Evolutionary conservation across 2,888 invertebrate species (phyloP), one percentile per base, ranked within the genome.

Genomic region (Drosophila neonasuta): DNA sequence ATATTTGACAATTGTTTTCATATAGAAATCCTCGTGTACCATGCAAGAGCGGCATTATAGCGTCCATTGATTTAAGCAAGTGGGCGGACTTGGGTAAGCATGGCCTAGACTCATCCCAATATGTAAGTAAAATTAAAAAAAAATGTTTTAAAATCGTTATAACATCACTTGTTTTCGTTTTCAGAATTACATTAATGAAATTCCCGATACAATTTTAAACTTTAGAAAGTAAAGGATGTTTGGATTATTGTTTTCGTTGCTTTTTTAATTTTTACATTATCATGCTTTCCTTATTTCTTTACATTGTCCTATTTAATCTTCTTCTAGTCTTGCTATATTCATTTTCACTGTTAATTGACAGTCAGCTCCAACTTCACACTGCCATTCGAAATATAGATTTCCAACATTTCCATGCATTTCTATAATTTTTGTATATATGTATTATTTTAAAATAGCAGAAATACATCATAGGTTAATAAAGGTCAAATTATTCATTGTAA

Each of bases 1-100:
- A 30, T 5, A 7, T 9, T 8, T 57, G 20, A 45, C 0, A 34
- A 17, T 1, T 2, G 2, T 10, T 6, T 8, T 20, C 13, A 8
- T 92, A 91, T 90, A 97, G 97, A 81, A 97, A 97, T 91, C 97
- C 97, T n/a, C 93, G 97, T 83, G 97, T 97, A 73, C 96, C 97
- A 8, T 97, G 97, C 91, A 94, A 95, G 90, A 96, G 96, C 86
- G 97, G 97, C 73, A 93, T 97, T 52, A 93, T 97, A 68, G 97
- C 97, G 11, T 93, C 94, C 65, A 95, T 97, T 87, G 97, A 97
- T 91, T 93, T 97, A 84, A 94, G 94, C 76, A 97, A 97, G 91
- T 97, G 97, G 97, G 96, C 96, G 15, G 97, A 97, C 88, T 94
- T 91, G 79, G 90, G 90, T 77, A 93, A 93, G 36, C 93, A 93